phyloP scores from a whole-genome alignment of 2,888 invertebrate species.

The Ptychoptera albimana region DNA sequence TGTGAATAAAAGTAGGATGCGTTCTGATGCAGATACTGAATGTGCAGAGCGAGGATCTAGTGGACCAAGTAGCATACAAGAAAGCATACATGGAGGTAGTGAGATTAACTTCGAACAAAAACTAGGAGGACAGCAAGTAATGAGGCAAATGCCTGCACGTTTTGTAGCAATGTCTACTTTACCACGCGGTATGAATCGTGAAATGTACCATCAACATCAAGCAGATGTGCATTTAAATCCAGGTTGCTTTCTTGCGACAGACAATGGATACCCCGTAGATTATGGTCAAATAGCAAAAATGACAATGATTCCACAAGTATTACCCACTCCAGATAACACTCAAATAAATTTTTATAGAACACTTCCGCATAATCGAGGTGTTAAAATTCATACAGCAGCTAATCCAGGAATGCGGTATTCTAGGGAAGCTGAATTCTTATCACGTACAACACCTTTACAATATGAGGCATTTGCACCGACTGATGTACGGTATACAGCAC shows the following conservation, averaged over 20 bases:
- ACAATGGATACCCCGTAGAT: slow-evolving; percentile 58
- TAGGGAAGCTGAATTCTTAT: slow-evolving; percentile 47
- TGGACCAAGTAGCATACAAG: slow-evolving; percentile 19
- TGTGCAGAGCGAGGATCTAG: slow-evolving; percentile 23
- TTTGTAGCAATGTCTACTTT: slow-evolving; percentile 34
- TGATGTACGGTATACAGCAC: slow-evolving; percentile 58
- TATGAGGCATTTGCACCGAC: slow-evolving; percentile 35
- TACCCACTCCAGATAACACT: slow-evolving; percentile 26
- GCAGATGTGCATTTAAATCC: slow-evolving; percentile 61
- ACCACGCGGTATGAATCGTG: slow-evolving; percentile 33
- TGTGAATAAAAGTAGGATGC: slow-evolving; percentile 33
- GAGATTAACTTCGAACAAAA: slow-evolving; percentile 38
- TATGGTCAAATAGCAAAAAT: slow-evolving; percentile 53
- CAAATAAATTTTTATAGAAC: slow-evolving; percentile 62
- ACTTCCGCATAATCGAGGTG: slow-evolving; percentile 52
- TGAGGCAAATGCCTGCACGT: slow-evolving; percentile 18
- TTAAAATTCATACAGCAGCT: slow-evolving; percentile 36
- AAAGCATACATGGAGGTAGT: slow-evolving; percentile 9
- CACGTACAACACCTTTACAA: slow-evolving; percentile 32
- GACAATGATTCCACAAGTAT: slow-evolving; percentile 30
- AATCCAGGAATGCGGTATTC: slow-evolving; percentile 40
- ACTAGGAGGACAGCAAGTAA: slow-evolving; percentile 25
- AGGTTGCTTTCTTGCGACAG: slow-evolving; percentile 58
- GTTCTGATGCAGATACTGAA: slow-evolving; percentile 27
- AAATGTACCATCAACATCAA: slow-evolving; percentile 41